phyloP scores from a whole-genome alignment of 1,140 invertebrate genomes.

The Hypothenemus hampei region DNA sequence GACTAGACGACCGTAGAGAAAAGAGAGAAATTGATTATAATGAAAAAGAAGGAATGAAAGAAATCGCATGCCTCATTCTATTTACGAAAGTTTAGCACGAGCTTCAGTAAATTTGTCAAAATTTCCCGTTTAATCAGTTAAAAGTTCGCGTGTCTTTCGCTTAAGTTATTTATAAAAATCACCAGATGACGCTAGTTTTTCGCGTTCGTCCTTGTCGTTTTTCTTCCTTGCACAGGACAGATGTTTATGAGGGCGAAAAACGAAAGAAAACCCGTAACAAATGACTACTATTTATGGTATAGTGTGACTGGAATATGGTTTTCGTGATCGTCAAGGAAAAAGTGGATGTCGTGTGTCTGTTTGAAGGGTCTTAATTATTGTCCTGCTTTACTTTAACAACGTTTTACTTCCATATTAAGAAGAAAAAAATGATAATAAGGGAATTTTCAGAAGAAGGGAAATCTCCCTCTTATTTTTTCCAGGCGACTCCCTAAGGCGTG shows the following conservation, averaged over 20 bases:
- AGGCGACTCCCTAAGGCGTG: neutral
- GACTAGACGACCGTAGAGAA: slow-evolving; percentile 13
- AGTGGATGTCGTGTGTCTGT: no score
- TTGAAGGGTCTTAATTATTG: no score
- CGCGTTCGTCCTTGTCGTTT: neutral
- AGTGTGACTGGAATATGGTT: slow-evolving; percentile 16
- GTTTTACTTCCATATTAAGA: no score
- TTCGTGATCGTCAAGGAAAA: slow-evolving; percentile 17
- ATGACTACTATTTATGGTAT: slow-evolving; percentile 16
- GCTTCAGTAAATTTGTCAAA: slow-evolving; percentile 32
- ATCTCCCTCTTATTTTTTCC: no score
- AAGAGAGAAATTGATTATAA: slow-evolving; percentile 29
- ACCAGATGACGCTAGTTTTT: slow-evolving; percentile 15
- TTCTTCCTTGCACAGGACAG: slow-evolving; percentile 4
- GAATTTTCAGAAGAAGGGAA: neutral
- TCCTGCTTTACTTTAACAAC: no score
- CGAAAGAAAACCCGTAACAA: slow-evolving; percentile 7
- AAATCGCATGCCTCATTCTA: slow-evolving; percentile 28
- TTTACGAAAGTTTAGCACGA: slow-evolving; percentile 28
- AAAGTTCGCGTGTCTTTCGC: slow-evolving; percentile 18
- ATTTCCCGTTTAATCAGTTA: slow-evolving; percentile 25
- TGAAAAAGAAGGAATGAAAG: no score
- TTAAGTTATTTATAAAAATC: slow-evolving; percentile 23
- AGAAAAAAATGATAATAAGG: neutral
- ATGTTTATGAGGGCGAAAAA: slow-evolving; percentile 17